These are phyloP conservation scores for Antitype chi DNA, from an alignment of 2,888 invertebrate genomes.

Conservation along the genomic window DNA sequence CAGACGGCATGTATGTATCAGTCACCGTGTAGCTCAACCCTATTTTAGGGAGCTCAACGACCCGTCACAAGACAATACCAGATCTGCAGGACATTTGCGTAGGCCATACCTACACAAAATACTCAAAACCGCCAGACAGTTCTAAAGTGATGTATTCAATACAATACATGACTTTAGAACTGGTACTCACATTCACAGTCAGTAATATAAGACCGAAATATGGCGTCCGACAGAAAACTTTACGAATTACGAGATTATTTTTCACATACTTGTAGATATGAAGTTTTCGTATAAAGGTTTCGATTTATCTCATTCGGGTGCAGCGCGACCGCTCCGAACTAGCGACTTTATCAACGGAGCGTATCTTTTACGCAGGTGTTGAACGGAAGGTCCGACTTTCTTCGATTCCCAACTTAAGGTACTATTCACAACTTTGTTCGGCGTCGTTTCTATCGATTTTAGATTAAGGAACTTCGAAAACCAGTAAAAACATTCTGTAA, in stretches of 20 bases:
- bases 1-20: too few relatives aligned
- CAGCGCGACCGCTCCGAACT: conserved; percentile 69
- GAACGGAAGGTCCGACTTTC: conserved; percentile 85
- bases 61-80: too few relatives aligned
- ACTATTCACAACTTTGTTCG: conserved; percentile 88
- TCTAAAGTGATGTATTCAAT: too few relatives aligned
- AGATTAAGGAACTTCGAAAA: conserved; percentile 89
- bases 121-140: too few relatives aligned
- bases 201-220: conserved; percentile 7
- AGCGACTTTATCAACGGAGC: conserved; percentile 82
- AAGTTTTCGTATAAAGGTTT: conserved; percentile 73
- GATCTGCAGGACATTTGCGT: too few relatives aligned
- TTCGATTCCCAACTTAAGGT: conserved; percentile 86
- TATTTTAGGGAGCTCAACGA: too few relatives aligned
- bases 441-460: conserved; percentile 89
- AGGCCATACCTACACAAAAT: too few relatives aligned
- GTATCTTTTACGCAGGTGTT: conserved; percentile 87
- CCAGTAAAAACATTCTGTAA: conserved; percentile 88
- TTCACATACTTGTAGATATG: conserved; percentile 63
- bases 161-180: too few relatives aligned
- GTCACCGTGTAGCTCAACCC: too few relatives aligned
- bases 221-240: conserved; percentile 35
- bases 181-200: too few relatives aligned
- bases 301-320: conserved; percentile 80
- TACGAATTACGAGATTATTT: conserved; percentile 64